Evolutionary conservation across 2,113 vertebrate species (phyloP), one percentile per base, ranked within the genome.

Genomic region (Heterochromis multidens): DNA sequence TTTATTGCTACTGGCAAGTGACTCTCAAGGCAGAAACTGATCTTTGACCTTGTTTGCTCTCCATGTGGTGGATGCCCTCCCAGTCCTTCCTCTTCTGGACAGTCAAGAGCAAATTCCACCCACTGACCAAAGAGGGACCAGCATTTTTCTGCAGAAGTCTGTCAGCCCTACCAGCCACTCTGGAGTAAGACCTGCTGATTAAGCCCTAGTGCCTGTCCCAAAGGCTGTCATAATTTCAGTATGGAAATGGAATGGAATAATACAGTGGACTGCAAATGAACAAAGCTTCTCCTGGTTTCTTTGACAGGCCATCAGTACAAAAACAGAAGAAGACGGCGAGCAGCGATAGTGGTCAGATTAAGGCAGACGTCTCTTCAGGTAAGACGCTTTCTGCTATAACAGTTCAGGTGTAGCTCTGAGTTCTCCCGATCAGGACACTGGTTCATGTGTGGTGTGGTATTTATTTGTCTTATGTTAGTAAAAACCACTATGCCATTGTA

Each of bases 121-220:
- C n/a, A 14, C 52, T 77, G 63, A 83, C 37, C 79, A 67, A 70
- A 86, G 86, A 80, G 23, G 70, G 56, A 61, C 5, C 77, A 72
- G 60, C 67, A 21, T 35, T 89, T 83, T 61, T 62, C 80, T 74
- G 70, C 31, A 81, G 60, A 83, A 25, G 8, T 40, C 60, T 37
- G 46, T 62, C 78, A 80, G 40, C 17, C 37, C 56, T 0, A 58
- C 23, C 84, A 79, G 88, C 61, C 89, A 87, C 79, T 81, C 88
- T 91, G 91, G 63, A 91, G 92, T 92, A 92, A 93, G 81, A 89
- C 23, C 63, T 46, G 37, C 37, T 70, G 13, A 70, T 70, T 43
- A 70, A 46, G 37, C 43, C 63, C 23, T 7, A 67, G 7, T 25
- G 63, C 37, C n/a, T 67, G 33, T 63, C 31, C 61, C 31, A 63